Base-by-base conservation (phyloP, 1,140 invertebrate species). In the Ceratosolen solmsi region DNA sequence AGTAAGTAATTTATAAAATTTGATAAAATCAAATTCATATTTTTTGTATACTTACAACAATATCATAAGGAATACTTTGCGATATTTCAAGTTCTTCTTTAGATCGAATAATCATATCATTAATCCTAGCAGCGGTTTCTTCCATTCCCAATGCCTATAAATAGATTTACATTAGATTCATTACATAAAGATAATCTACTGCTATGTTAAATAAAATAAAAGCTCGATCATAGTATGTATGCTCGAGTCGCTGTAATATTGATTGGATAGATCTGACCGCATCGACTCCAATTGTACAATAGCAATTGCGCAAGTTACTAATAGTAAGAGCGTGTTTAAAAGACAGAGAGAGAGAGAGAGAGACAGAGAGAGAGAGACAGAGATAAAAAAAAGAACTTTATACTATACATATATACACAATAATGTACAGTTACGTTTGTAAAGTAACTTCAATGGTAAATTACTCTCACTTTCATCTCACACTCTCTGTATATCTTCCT, bases 91-190 rank as follows among this genome's bases (percentile, higher is more conserved):
- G 94, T 81, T 93, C 90, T 54, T 92, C 86, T 87, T 97, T 97
- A 0, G 94, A 95, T 68, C 93, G 89, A 38, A 94, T 90, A 9
- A 97, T 93, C 94, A 98, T 95, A 2, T 93, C 90, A 56, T 94
- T 93, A 56, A 98, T 95, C 73, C 96, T 93, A 9, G 93, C 91
- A 0, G 94, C 93, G 85, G 95, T 96, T 90, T 96, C 95, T 2
- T 95, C 93, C 86, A 96, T 94, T 0, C 97, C 97, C 1, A 97
- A 80, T 3, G 88, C 77, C 94, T 94, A 82, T 9, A 82, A 76
- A 11, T 27, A 54, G 54, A 54, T 49, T 33, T 20, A 7, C 22
- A 33, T 30, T 33, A 56, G 25, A 54, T 73, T 41, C 27, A 71
- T 46, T 58, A 38, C 13, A 36, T 0, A 38, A 56, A n/a, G 11